Conservation (phyloP, 2,888 invertebrate genomes). For the Plebejus melissa region DNA sequence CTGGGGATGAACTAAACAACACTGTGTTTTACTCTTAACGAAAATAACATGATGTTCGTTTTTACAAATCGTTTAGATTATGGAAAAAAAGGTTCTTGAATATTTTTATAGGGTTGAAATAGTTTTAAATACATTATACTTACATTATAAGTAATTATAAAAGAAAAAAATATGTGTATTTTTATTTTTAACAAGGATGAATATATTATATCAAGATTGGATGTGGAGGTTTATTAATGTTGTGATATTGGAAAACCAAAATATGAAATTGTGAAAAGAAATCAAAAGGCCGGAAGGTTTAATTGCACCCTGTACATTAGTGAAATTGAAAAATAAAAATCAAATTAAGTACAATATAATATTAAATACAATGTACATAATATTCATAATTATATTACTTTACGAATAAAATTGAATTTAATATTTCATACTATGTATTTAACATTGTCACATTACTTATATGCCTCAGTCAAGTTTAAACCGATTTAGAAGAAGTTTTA, state of each 20-base stretch:
- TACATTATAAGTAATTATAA: no score
- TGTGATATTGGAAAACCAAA: no score
- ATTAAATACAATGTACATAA: no score
- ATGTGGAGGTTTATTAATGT: no score
- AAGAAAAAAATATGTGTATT: no score
- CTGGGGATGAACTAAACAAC: neutral
- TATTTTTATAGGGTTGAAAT: neutral
- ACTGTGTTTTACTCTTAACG: neutral
- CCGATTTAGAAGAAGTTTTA: neutral
- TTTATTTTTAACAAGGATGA: no score
- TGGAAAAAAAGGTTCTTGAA: neutral
- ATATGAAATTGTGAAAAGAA: no score
- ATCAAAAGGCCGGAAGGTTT: no score
- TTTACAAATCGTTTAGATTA: neutral
- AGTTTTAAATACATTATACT: neutral
- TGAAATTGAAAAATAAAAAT: neutral
- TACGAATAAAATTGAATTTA: neutral
- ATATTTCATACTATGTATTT: neutral
- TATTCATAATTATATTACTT: no score
- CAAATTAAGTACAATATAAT: neutral
- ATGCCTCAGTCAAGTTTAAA: neutral
- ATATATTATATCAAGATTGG: no score
- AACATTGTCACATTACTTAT: no score
- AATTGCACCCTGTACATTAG: neutral
- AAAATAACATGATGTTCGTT: neutral